phyloP scores from a whole-genome alignment of 2,113 vertebrate genomes.

The Xenopus laevis region DNA sequence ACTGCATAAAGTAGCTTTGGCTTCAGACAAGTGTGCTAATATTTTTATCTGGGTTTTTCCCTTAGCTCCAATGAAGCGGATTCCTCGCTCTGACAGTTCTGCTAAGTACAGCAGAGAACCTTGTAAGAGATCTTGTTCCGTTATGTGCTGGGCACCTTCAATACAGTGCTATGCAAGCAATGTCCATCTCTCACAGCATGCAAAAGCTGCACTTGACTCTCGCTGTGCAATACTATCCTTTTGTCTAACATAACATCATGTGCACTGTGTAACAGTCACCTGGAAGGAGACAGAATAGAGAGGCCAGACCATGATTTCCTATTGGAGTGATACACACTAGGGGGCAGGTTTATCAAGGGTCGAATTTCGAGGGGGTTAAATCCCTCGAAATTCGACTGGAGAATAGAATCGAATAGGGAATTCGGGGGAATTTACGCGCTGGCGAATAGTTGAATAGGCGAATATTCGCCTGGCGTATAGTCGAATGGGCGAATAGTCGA shows the following conservation, averaged over 20 bases:
- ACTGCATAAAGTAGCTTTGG: no score
- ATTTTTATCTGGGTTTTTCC: constrained; percentile 40
- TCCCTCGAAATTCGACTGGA: no score
- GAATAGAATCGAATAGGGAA: no score
- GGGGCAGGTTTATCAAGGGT: no score
- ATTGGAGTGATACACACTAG: no score
- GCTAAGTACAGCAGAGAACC: constrained; percentile 78
- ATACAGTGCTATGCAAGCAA: neutral
- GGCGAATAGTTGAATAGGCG: no score
- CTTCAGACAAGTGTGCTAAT: neutral
- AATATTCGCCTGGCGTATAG: no score
- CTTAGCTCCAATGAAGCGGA: constrained; percentile 66
- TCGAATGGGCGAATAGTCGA: no score
- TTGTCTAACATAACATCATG: neutral
- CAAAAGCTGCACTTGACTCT: neutral
- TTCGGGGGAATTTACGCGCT: no score
- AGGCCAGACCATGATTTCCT: no score
- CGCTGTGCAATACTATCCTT: neutral
- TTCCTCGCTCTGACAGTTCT: constrained; percentile 69
- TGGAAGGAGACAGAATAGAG: neutral
- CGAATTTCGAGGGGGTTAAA: no score
- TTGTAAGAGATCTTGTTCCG: constrained; percentile 56
- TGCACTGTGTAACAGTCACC: neutral
- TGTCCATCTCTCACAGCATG: neutral
- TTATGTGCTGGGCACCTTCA: constrained; percentile 4